phyloP scores from a whole-genome alignment of 53 echinoderm and acorn worm genomes.

The Actinopyga echinites region DNA sequence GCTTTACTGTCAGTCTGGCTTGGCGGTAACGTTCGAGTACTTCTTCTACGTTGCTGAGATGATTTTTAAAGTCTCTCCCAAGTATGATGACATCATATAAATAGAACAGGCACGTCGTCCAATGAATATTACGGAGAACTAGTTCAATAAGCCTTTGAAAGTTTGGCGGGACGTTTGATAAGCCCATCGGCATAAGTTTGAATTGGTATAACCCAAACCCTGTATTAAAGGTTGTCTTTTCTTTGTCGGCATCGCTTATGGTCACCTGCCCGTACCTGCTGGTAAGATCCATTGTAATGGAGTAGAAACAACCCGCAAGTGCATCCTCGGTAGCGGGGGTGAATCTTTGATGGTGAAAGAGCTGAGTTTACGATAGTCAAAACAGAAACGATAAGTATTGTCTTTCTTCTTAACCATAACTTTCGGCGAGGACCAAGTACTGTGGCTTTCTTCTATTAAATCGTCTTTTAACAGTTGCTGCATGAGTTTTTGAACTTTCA shows the following conservation, averaged over 20 bases:
- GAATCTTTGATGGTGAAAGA: slow-evolving; percentile 66
- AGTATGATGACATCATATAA: slow-evolving; percentile 1
- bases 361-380: slow-evolving; percentile 72
- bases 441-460: slow-evolving; percentile 19
- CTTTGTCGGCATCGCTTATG: slow-evolving; percentile 44
- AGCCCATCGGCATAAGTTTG: slow-evolving; percentile 84
- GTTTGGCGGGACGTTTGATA: slow-evolving; percentile 70
- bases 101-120: neutral
- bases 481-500: too few relatives aligned
- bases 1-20: neutral
- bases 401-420: slow-evolving; percentile 73
- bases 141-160: slow-evolving; percentile 66
- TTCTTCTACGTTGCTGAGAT: neutral
- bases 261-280: slow-evolving; percentile 80
- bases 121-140: neutral
- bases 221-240: slow-evolving; percentile 72
- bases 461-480: too few relatives aligned
- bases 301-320: slow-evolving; percentile 63
- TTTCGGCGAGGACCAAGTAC: slow-evolving; percentile 66
- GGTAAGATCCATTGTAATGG: slow-evolving; percentile 67
- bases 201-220: slow-evolving; percentile 63
- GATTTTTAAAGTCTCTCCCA: neutral
- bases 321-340: slow-evolving; percentile 79
- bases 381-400: too few relatives aligned
- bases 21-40: neutral